These are phyloP conservation scores for Cryptosula pallasiana DNA, from an alignment of 2,888 invertebrate species.

Conservation along the genomic window DNA sequence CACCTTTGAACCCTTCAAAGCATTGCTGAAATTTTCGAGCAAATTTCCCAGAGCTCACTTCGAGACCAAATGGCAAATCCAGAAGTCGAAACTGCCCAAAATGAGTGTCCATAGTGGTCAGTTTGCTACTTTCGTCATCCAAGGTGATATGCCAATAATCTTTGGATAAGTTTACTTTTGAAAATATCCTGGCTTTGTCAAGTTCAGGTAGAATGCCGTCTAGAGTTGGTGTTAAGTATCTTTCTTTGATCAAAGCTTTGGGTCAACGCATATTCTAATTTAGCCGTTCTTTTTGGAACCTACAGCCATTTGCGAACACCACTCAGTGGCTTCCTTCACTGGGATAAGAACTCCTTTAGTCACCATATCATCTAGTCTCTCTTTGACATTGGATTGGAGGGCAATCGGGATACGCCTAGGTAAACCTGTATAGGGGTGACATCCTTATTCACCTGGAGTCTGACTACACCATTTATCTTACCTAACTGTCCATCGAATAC, in stretches of 20 bases:
- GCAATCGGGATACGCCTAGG: slow-evolving; percentile 26
- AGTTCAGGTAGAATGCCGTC: slow-evolving; percentile 33
- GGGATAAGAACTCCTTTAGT: slow-evolving; percentile 25
- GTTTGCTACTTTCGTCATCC: slow-evolving; percentile 24
- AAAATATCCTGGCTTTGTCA: slow-evolving; percentile 22
- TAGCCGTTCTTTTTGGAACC: slow-evolving; percentile 25
- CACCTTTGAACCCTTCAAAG: too few relatives aligned
- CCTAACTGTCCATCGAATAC: slow-evolving; percentile 6
- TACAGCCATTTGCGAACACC: slow-evolving; percentile 28
- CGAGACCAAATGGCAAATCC: not conserved
- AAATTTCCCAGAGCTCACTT: too few relatives aligned
- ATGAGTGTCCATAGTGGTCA: slow-evolving; percentile 26
- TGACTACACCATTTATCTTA: not conserved
- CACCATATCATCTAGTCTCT: slow-evolving; percentile 25
- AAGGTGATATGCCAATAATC: slow-evolving; percentile 26
- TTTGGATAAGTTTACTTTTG: slow-evolving; percentile 25
- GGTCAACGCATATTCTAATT: slow-evolving; percentile 30
- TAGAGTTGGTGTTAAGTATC: slow-evolving; percentile 27
- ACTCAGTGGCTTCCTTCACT: slow-evolving; percentile 6
- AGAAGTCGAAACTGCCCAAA: slow-evolving; percentile 7
- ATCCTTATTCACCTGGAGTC: not conserved
- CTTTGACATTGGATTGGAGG: slow-evolving; percentile 25
- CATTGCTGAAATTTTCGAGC: too few relatives aligned
- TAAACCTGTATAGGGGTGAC: not conserved
- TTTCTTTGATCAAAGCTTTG: slow-evolving; percentile 26